Base-by-base conservation (phyloP, 2,888 invertebrate genomes). In the Cecidostiba fungosa region DNA sequence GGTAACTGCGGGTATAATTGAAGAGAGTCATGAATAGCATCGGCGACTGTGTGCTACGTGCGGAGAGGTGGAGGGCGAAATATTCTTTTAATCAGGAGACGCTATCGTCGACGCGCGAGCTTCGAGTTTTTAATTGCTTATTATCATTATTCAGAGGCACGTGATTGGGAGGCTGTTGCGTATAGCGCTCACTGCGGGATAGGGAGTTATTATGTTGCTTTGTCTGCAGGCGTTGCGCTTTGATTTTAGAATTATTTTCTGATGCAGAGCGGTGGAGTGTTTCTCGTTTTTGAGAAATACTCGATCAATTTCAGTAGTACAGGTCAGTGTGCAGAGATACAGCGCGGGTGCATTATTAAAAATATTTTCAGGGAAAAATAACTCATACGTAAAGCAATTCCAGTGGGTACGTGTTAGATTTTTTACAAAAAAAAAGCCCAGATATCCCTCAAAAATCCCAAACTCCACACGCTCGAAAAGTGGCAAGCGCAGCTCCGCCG, bases 1-100 rank as follows among this genome's bases (percentile, higher is more conserved):
- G 77, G 69, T 86, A 81, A 59, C 84, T 78, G 84, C 77, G 79
- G 78, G 47, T 79, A 43, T 85, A 85, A 86, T 86, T 86, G 85
- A 86, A 86, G 79, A 77, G 77, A 77, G 66, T 47, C 74, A 82
- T 73, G 86, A 85, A 86, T 86, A 72, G 50, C 83, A 66, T 77
- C 70, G 72, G 69, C 47, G 79, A 50, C 54, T 54, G 59, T 32
- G 36, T 16, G 16, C 1, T 32, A 0, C 16, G 19, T 16, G 50
- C 16, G n/a, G n/a, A n/a, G n/a, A 43, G 12, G 16, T n/a, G 32
- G 66, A 4, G 4, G n/a, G 19, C 12, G 32, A 72, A 72, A 83
- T 83, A 73, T 82, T 77, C 73, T 83, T 83, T 83, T 77, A 83
- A 83, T 83, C 83, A 83, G 72, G 72, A 72, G 36, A 19, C 32